Base-by-base conservation (phyloP, 2,113 vertebrate genomes). In the Columba janthina region DNA sequence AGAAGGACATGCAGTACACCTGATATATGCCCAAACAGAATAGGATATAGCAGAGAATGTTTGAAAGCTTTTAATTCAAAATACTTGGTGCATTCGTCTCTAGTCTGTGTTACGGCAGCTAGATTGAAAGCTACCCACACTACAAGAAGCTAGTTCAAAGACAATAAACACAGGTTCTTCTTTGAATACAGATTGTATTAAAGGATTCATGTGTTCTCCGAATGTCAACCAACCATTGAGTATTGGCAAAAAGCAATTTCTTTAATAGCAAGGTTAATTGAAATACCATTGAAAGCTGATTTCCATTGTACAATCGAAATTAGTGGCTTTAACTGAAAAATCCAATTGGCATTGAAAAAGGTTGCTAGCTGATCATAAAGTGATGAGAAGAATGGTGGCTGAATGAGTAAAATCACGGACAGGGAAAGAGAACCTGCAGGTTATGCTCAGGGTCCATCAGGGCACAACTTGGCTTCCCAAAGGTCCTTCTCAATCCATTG, bases 181-280 rank as follows among this genome's bases (percentile, higher is more conserved):
- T 94, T 95, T 94, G 93, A 89, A 95, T 97, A 90, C 50, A 94
- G 90, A 96, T 93, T 93, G 80, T 94, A 89, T 96, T 96, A 96
- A 93, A 94, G 83, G 82, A 93, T 86, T 95, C 36, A 42, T 62
- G 90, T 67, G 64, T 92, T 96, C 80, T 87, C 77, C 86, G 88
- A 95, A 97, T 75, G 82, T 96, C 93, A 97, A 96, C 91, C 75
- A 93, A 67, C 75, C 93, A 85, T 10, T 83, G 88, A 91, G 64
- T 95, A 96, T 88, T 90, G 93, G 95, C 94, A 95, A 94, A 97
- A 96, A 95, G 91, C 82, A 97, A 97, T 97, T 97, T 96, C 85
- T 95, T 95, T 97, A 96, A 97, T 94, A 96, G 95, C 94, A 96
- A 96, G 88, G 95, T 97, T 97, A 97, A 96, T 96, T 97, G 94